Base-by-base conservation (phyloP, 2,797 vertebrate species). In the Potorous gilbertii region DNA sequence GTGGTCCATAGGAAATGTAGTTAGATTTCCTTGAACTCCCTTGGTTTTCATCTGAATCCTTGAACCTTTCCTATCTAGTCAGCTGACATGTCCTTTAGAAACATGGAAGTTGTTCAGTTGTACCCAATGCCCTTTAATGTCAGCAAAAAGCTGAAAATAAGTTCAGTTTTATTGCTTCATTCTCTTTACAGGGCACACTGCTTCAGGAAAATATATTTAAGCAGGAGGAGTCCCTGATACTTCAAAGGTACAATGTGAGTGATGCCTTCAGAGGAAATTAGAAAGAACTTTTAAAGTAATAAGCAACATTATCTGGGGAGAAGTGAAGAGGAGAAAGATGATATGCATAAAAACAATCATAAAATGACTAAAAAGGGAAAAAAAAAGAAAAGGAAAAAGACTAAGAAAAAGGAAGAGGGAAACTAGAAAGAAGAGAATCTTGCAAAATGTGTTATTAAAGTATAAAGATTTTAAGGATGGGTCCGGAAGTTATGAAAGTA, bases 121-220 rank as follows among this genome's bases (percentile, higher is more conserved):
- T 66, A 90, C 57, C 57, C 93, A 13, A 11, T 1, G 5, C 46
- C 74, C 92, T 96, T 95, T 90, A 62, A 90, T 81, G 12, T 92
- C 59, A 90, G 46, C 62, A 50, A 91, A 95, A 92, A 93, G 31
- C 56, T 56, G 54, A 12, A 66, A 74, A 55, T 91, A 59, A 57
- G 28, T 90, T 81, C 54, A 54, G 89, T 0, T 74, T 81, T 54
- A 56, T 91, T 93, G 28, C 55, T 91, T 93, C 66, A 34, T 90
- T 95, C 90, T 12, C 56, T 54, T 90, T 89, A 50, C 66, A 94
- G 95, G 54, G 24, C 3, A 11, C 29, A 27, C 28, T 74, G 55
- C 31, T 40, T 94, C 93, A 95, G 55, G 8, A 96, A 97, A 91
- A 95, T 93, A 24, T 9, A 74, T 46, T 56, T 55, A 94, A 90